phyloP scores from a whole-genome alignment of 1,140 invertebrate species.

The Hyphantria cunea region DNA sequence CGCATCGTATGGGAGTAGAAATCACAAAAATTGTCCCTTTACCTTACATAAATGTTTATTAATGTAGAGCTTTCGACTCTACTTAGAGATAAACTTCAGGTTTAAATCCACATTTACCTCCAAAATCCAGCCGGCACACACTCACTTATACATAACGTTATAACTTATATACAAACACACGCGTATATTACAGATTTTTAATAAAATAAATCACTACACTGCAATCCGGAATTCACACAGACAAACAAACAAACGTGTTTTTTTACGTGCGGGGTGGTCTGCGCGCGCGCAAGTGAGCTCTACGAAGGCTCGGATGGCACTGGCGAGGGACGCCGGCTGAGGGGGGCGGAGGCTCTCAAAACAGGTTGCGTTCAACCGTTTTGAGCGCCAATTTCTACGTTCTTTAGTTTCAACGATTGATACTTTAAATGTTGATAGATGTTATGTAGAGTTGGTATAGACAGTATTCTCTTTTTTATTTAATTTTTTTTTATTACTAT shows the following conservation, averaged over 20 bases:
- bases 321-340: slow-evolving; percentile 38
- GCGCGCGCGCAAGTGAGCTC: slow-evolving; percentile 34
- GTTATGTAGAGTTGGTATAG: background rate
- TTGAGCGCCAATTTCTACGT: slow-evolving; percentile 71
- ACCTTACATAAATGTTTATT: background rate
- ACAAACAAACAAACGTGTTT: slow-evolving; percentile 24
- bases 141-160: slow-evolving; percentile 16
- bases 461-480: background rate
- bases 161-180: slow-evolving; percentile 1
- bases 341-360: slow-evolving; percentile 42
- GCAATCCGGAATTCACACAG: slow-evolving; percentile 63
- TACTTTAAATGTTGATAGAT: slow-evolving; percentile 33
- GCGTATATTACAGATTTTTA: slow-evolving; percentile 7
- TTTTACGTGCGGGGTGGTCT: slow-evolving; percentile 17
- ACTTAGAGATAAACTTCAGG: background rate
- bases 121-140: slow-evolving; percentile 53
- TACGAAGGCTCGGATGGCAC: slow-evolving; percentile 57
- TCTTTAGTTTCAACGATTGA: slow-evolving; percentile 36
- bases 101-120: slow-evolving; percentile 50
- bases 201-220: slow-evolving; percentile 55
- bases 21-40: no score
- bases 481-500: no score
- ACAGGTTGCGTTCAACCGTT: slow-evolving; percentile 74
- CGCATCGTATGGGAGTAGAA: no score
- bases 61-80: background rate